Percentiles rank a stretch among this genome's conserved stretches.
Evolutionary conservation across 2,797 vertebrate genomes (phyloP).

Genomic region (Siniperca undulata): DNA sequence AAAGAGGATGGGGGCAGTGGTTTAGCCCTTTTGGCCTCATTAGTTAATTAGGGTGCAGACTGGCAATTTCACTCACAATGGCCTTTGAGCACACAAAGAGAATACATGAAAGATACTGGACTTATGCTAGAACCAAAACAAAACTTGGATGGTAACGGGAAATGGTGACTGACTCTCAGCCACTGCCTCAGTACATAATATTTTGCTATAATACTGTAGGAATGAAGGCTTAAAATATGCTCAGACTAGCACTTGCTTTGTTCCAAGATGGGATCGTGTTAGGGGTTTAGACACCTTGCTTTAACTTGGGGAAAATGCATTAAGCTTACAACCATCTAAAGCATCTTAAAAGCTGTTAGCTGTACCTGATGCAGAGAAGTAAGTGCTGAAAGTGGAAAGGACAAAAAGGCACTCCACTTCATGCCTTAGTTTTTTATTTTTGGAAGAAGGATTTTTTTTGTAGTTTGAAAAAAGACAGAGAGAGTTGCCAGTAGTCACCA

Average conservation of each 20-base stretch:
- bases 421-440: constrained; percentile 3
- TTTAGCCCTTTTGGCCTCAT: constrained; percentile 71
- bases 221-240: neutral
- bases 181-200: too few relatives aligned
- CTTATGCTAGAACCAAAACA: constrained; percentile 17
- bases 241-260: neutral
- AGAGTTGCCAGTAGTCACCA: constrained; percentile 19
- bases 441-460: neutral
- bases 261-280: too few relatives aligned
- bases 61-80: constrained; percentile 46
- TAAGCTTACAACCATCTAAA: neutral
- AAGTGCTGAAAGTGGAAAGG: neutral
- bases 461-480: neutral
- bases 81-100: constrained; percentile 35
- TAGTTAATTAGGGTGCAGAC: constrained; percentile 77
- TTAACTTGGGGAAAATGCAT: neutral
- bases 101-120: constrained; percentile 29
- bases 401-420: constrained; percentile 1
- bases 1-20: constrained; percentile 49
- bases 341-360: constrained; percentile 21
- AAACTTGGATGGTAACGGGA: constrained; percentile 2
- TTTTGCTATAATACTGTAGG: neutral
- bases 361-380: constrained; percentile 9
- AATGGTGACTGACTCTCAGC: neutral
- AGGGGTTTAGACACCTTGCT: neutral